Evolutionary conservation across 2,113 vertebrate genomes (phyloP), one percentile per base, ranked within the genome.

Genomic region (Myrmophylax atrothorax): DNA sequence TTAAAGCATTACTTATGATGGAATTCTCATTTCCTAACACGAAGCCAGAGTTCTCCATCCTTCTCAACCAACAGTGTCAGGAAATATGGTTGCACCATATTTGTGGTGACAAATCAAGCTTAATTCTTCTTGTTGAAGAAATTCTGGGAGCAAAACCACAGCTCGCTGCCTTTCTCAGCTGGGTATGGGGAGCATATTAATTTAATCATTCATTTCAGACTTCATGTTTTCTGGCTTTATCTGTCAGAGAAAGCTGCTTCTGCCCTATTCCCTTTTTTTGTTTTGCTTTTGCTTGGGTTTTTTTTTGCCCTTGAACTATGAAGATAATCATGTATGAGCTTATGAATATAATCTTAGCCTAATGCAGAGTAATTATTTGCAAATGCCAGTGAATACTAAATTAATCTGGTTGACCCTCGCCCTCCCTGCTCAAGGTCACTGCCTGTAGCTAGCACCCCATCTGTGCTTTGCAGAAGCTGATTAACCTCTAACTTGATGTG

Each of bases 341-440:
- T 95, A 91, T 78, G 79, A 93, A 88, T 90, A 91, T 93, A 86
- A 96, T 96, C 87, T 95, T 80, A 89, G 76, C 64, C 59, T 96
- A 93, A 93, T 91, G 79, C 96, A 74, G 79, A 93, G 83, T 90
- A 96, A 91, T 96, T 90, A 88, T 91, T 94, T 95, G 82, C 75
- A 95, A 96, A 94, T 88, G 68, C 55, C 75, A 74, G 67, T 70
- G 92, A 74, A 81, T 69, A 49, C 35, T 59, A 52, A 90, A 74
- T 94, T 93, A 96, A 96, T 96, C 79, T 9, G 4, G 29, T 40
- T 87, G 90, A 77, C 87, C 58, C 19, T n/a, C 67, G 60, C 55
- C 44, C 87, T 92, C 66, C 50, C 17, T 60, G 56, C 66, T 87
- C 73, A 94, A 96, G 94, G 94, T 94, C 91, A 68, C 44, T 89